These are phyloP conservation scores for Rhagium mordax DNA, from an alignment of 2,888 invertebrate species.

Conservation along the genomic window DNA sequence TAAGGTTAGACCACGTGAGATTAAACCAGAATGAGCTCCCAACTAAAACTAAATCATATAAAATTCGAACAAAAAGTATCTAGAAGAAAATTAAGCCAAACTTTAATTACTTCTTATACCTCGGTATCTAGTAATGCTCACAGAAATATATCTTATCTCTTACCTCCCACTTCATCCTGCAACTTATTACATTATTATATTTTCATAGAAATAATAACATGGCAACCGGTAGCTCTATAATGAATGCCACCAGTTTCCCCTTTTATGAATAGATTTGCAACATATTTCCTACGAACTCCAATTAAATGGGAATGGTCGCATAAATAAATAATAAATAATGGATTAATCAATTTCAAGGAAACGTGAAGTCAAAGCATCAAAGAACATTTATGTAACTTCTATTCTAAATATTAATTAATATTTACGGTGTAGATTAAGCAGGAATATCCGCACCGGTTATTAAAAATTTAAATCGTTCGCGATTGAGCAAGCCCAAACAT, in stretches of 20 bases:
- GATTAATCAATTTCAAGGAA: conserved; percentile 31
- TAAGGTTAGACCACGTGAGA: too few relatives aligned
- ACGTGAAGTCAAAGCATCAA: conserved; percentile 19
- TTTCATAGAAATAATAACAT: neutral
- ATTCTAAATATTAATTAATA: conserved; percentile 29
- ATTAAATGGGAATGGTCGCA: conserved; percentile 26
- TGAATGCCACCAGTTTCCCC: conserved; percentile 6
- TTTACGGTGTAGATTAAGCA: conserved; percentile 8
- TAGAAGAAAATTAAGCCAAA: too few relatives aligned
- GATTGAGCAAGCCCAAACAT: neutral
- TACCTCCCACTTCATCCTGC: too few relatives aligned
- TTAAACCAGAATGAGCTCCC: too few relatives aligned
- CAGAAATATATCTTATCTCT: too few relatives aligned
- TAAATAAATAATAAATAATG: conserved; percentile 28
- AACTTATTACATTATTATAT: too few relatives aligned
- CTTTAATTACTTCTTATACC: too few relatives aligned
- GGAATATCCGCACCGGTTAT: neutral
- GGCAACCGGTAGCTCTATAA: neutral
- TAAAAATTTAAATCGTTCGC: neutral
- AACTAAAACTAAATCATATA: too few relatives aligned
- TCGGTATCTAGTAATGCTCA: too few relatives aligned
- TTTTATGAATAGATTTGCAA: neutral
- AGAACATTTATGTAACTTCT: conserved; percentile 24
- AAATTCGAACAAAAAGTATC: too few relatives aligned
- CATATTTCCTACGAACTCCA: neutral